Conservation (phyloP, 35 echinoderm and acorn worm genomes). For the Anneissia japonica region DNA sequence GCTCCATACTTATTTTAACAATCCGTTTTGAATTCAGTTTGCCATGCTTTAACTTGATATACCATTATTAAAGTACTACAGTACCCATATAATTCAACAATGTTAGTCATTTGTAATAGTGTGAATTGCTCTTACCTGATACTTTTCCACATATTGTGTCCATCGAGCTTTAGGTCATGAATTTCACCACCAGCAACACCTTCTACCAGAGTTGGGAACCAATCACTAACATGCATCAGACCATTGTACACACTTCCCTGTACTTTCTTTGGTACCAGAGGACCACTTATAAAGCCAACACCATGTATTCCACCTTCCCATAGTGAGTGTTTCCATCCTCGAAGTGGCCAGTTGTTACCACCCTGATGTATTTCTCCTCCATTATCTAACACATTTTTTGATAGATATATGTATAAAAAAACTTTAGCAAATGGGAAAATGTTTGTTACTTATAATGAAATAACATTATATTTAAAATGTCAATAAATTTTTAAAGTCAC, state of each 20-base stretch:
- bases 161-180: conserved; percentile 40
- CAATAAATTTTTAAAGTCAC: no score
- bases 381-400: conserved; percentile 39
- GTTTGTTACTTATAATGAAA: no score
- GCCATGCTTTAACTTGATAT: no score
- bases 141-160: conserved; percentile 46
- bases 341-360: conserved; percentile 67
- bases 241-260: conserved; percentile 38
- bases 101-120: neutral
- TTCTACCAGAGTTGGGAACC: conserved; percentile 65
- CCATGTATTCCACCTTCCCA: conserved; percentile 77
- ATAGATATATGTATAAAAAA: no score
- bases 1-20: no score
- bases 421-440: no score
- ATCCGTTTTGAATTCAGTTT: no score
- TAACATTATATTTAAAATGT: no score
- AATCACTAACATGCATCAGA: conserved; percentile 69
- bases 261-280: conserved; percentile 26
- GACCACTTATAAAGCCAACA: conserved; percentile 52
- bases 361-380: conserved; percentile 47
- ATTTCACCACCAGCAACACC: conserved; percentile 41
- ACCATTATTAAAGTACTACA: no score
- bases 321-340: conserved; percentile 59
- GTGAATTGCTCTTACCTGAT: conserved; percentile 28
- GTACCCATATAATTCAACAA: neutral